These are phyloP conservation scores for Drosophila imparisetae DNA, from an alignment of 2,888 invertebrate genomes.

Conservation along the genomic window DNA sequence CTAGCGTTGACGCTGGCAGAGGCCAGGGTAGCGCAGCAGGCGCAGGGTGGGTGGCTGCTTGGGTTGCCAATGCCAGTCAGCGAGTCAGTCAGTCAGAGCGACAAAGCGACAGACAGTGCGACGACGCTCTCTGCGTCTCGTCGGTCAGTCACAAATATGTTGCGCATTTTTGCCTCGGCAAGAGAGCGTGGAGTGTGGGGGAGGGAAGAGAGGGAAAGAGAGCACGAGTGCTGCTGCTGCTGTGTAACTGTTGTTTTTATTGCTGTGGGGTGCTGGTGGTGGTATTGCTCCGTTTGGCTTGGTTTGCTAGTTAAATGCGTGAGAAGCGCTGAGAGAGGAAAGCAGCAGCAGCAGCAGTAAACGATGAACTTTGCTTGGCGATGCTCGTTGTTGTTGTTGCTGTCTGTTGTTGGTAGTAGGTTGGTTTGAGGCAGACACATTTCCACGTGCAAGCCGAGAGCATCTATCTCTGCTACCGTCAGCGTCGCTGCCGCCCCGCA, in stretches of 20 bases:
- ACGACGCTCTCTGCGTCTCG: conserved; percentile 53
- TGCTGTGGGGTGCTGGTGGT: conserved; percentile 49
- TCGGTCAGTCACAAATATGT: conserved; percentile 81
- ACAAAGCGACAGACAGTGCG: conserved; percentile 27
- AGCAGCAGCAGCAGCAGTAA: conserved; percentile 57
- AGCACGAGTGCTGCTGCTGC: conserved; percentile 58
- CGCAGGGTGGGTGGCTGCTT: conserved; percentile 59
- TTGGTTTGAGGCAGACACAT: conserved; percentile 75
- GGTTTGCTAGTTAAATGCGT: conserved; percentile 70
- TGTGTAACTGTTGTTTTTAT: conserved; percentile 75
- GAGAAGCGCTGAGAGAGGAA: conserved; percentile 64
- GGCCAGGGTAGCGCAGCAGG: conserved; percentile 26
- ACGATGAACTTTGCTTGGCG: conserved; percentile 80
- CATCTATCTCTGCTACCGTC: conserved; percentile 21
- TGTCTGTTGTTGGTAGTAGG: conserved; percentile 32
- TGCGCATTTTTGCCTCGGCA: conserved; percentile 71
- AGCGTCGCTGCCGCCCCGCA: conserved; percentile 51
- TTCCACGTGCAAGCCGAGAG: conserved; percentile 72
- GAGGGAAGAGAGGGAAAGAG: conserved; percentile 24
- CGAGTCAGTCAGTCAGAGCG: conserved; percentile 32
- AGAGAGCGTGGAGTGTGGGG: conserved; percentile 19
- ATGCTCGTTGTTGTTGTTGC: conserved; percentile 47
- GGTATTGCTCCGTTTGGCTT: conserved; percentile 32
- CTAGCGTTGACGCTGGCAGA: conserved; percentile 26
- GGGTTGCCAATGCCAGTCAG: conserved; percentile 34